Evolutionary conservation across 2,113 vertebrate genomes (phyloP).

Genomic region (Xiphophorus couchianus): DNA sequence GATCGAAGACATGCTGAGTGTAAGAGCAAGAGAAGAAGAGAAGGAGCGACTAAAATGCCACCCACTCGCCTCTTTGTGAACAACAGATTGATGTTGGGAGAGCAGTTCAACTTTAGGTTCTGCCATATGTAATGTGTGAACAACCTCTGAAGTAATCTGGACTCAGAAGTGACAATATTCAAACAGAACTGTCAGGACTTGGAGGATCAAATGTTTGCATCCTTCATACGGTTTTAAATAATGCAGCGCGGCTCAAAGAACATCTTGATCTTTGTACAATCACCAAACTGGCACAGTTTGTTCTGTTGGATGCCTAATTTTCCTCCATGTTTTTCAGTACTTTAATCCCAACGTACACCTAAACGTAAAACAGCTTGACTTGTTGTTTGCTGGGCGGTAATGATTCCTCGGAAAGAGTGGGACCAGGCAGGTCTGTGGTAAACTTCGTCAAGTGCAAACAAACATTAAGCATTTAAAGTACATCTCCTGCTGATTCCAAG

Average conservation of each 20-base stretch:
- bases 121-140: constrained; percentile 48
- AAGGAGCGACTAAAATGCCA: constrained; percentile 61
- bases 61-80: constrained; percentile 67
- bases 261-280: constrained; percentile 59
- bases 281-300: constrained; percentile 48
- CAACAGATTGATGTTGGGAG: constrained; percentile 50
- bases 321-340: constrained; percentile 13
- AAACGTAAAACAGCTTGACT: constrained; percentile 19
- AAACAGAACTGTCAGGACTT: constrained; percentile 44
- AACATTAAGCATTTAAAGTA: constrained; percentile 64
- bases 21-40: constrained; percentile 65
- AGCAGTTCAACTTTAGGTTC: constrained; percentile 57
- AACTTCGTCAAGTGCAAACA: constrained; percentile 73
- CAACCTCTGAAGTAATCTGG: constrained; percentile 48
- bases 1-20: constrained; percentile 70
- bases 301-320: constrained; percentile 20
- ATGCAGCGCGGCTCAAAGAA: constrained; percentile 35
- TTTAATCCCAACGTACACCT: constrained; percentile 9
- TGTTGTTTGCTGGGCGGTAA: constrained; percentile 25
- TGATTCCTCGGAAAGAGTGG: constrained; percentile 12
- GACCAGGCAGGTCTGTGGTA: constrained; percentile 25
- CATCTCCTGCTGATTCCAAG: constrained; percentile 52
- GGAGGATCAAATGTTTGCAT: constrained; percentile 28
- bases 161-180: constrained; percentile 64
- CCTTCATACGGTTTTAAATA: constrained; percentile 46